Percentiles rank a stretch among this genome's conserved stretches.
These are phyloP conservation scores for Sebastes umbrosus DNA, from an alignment of 2,797 vertebrate species.

Conservation along the genomic window DNA sequence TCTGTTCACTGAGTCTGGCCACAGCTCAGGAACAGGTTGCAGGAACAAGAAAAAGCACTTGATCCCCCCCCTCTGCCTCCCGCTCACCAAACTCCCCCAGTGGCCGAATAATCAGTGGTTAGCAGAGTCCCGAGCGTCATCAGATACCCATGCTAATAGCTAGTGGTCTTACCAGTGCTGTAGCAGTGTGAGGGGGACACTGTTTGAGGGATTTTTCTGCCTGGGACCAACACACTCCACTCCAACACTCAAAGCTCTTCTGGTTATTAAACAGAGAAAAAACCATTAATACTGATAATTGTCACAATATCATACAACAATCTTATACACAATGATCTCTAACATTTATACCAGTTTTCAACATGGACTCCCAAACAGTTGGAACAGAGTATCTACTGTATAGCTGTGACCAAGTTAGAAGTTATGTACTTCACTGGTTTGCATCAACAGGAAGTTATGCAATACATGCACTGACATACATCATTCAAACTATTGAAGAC, in stretches of 20 bases:
- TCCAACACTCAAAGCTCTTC: constrained; percentile 6
- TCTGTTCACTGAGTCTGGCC: constrained; percentile 45
- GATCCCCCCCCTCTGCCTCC: constrained; percentile 27
- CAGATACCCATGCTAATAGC: constrained; percentile 81
- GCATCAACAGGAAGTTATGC: not conserved
- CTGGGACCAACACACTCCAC: not conserved
- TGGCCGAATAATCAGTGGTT: constrained; percentile 63
- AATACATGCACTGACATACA: not conserved
- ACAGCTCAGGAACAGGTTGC: constrained; percentile 58
- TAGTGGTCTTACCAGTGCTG: constrained; percentile 63
- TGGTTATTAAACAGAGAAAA: constrained; percentile 11
- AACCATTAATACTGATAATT: constrained; percentile 1
- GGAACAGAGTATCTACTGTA: not conserved
- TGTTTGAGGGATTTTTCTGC: constrained; percentile 29
- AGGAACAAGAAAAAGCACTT: constrained; percentile 84
- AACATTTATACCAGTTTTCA: not conserved
- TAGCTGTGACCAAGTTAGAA: not conserved
- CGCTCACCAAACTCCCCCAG: constrained; percentile 46
- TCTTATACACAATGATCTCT: not conserved
- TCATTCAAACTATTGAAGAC: not conserved
- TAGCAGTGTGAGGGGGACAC: constrained; percentile 30
- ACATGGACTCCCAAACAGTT: not conserved
- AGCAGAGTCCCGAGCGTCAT: constrained; percentile 66
- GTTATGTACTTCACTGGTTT: not conserved
- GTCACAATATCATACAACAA: not conserved